Evolutionary conservation across 2,113 vertebrate species (phyloP), one percentile per base, ranked within the genome.

Genomic region (Anoura caudifer): DNA sequence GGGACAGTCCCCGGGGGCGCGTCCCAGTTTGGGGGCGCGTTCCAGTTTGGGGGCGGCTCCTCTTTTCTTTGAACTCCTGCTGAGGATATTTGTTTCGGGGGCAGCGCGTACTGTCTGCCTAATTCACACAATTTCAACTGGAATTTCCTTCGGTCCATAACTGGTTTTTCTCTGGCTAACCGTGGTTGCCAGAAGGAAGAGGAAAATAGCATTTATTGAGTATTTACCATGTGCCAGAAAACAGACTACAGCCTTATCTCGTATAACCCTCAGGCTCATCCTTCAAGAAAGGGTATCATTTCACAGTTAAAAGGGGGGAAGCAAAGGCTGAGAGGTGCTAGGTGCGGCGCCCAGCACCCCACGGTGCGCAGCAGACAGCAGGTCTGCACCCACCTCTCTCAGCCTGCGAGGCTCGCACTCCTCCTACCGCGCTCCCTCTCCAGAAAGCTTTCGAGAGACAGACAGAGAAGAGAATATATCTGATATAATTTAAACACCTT

Each of bases 1-100:
- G 20, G 11, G 36, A 17, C 13, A 8, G 73, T 28, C 43, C 2
- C 20, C 17, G 5, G 1, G 26, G 0, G 38, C 7, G 31, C 13
- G 63, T 19, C 56, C 54, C 0, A 33, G 45, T 17, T 7, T 9
- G 67, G 38, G 33, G 67, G 88, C 4, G 13, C 13, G 63, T 19
- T 45, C 54, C 0, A 33, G 45, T 17, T 7, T 9, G 67, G 38
- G 33, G 67, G 88, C 4, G 13, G 9, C 38, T 26, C 5, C 24
- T 24, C 56, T 92, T 47, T 33, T 24, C 56, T 92, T 47, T 33
- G n/a, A 41, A 50, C 16, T 31, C 28, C 79, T 31, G 15, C 47
- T 22, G 33, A 31, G 2, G 83, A 13, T 3, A 14, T 8, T 12
- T 38, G n/a, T 56, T 5, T 4, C 26, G 85, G 52, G 28, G 5